Evolutionary conservation across 1,140 invertebrate species (phyloP).

Genomic region (Coenobita brevimanus): DNA sequence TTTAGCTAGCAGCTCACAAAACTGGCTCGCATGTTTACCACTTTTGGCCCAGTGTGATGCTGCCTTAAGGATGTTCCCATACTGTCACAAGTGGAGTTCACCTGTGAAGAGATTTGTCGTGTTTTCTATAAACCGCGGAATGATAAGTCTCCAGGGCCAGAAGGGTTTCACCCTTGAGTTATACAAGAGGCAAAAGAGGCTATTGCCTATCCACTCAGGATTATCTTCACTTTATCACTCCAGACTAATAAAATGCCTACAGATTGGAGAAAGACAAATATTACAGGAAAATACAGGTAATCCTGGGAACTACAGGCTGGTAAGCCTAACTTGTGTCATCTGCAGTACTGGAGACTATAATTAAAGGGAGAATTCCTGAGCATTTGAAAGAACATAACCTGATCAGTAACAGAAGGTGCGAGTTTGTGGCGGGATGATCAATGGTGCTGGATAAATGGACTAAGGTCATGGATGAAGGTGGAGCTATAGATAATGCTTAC

Average conservation of each 20-base stretch:
- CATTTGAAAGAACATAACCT: conserved; percentile 11
- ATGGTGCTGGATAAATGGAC: conserved; percentile 25
- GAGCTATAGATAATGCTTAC: no score
- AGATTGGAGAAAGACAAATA: no score
- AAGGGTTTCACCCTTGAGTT: no score
- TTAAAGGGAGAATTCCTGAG: background rate
- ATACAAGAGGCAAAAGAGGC: no score
- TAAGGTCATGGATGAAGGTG: background rate
- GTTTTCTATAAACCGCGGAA: background rate
- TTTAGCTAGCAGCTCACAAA: no score
- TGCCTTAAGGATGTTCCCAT: conserved; percentile 7
- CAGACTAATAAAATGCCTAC: no score
- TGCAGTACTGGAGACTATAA: conserved; percentile 15
- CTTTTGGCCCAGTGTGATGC: no score
- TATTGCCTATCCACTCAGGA: no score
- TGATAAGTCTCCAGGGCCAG: conserved; percentile 15
- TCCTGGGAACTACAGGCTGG: conserved; percentile 11
- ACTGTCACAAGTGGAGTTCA: conserved; percentile 8
- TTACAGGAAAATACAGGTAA: background rate
- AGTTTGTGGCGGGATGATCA: background rate
- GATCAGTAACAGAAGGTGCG: background rate
- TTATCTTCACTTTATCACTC: no score
- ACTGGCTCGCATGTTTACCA: no score
- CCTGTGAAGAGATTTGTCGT: background rate
- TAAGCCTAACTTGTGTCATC: conserved; percentile 1